These are phyloP conservation scores for Sebastes jordani DNA, from an alignment of 2,797 vertebrate genomes.

Conservation along the genomic window DNA sequence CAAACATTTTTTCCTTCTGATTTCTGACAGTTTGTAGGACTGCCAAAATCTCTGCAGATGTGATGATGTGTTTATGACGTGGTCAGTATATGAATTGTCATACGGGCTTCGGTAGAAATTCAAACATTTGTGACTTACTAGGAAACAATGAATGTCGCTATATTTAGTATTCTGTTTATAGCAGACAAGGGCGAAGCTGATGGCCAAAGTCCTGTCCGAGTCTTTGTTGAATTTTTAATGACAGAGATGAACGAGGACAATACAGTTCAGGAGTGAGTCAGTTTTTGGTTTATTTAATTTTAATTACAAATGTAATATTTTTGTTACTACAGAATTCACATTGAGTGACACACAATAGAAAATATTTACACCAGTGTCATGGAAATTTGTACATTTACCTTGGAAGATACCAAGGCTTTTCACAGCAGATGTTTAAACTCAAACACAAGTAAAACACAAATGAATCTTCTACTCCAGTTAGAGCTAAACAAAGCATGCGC, in stretches of 20 bases:
- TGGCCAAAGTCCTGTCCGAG: neutral
- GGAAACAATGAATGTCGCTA: slow-evolving; percentile 49
- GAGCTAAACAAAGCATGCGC: slow-evolving; percentile 21
- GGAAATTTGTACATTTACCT: slow-evolving; percentile 40
- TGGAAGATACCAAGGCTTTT: slow-evolving; percentile 4
- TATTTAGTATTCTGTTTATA: slow-evolving; percentile 37
- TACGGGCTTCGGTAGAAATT: neutral
- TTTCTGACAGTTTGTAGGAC: neutral
- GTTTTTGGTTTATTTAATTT: slow-evolving; percentile 2
- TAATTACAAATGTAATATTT: neutral
- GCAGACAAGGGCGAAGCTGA: slow-evolving; percentile 7
- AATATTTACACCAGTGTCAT: slow-evolving; percentile 66
- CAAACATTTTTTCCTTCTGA: neutral
- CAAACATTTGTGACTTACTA: neutral
- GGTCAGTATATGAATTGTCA: slow-evolving; percentile 16
- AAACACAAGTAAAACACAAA: neutral
- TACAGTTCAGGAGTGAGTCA: neutral
- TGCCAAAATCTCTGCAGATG: neutral
- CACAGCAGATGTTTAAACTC: slow-evolving; percentile 22
- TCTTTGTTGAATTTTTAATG: slow-evolving; percentile 4
- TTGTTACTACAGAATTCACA: neutral
- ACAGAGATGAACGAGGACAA: neutral
- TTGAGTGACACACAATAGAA: slow-evolving; percentile 21
- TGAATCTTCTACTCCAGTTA: neutral
- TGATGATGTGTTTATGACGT: slow-evolving; percentile 31